phyloP scores from a whole-genome alignment of 2,888 invertebrate genomes.

The Mimumesa dahlbomi region DNA sequence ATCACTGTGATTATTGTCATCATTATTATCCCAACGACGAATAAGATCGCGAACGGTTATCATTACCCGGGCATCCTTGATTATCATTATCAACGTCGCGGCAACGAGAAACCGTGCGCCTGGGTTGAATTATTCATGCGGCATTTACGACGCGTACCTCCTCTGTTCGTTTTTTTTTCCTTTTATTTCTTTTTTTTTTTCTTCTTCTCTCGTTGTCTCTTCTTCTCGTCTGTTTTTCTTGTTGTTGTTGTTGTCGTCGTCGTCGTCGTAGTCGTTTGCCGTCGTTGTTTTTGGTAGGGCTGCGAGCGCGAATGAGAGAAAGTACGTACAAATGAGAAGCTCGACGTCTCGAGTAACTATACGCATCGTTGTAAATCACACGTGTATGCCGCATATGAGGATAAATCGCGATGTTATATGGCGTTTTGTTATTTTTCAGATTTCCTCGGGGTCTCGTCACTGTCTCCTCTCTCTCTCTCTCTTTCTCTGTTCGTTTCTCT shows the following conservation, averaged over 20 bases:
- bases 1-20: constrained; percentile 34
- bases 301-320: constrained; percentile 51
- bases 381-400: constrained; percentile 21
- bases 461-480: background rate
- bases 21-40: constrained; percentile 45
- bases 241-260: no score
- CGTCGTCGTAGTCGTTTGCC: background rate
- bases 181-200: constrained; percentile 3
- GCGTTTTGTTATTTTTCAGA: constrained; percentile 15
- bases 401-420: constrained; percentile 24
- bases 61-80: constrained; percentile 51
- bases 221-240: background rate
- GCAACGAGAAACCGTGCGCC: constrained; percentile 38
- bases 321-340: constrained; percentile 51
- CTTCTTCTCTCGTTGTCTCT: background rate
- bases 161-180: no score
- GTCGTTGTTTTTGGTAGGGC: constrained; percentile 20
- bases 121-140: constrained; percentile 60
- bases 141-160: constrained; percentile 37
- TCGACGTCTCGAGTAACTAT: constrained; percentile 34
- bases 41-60: constrained; percentile 57
- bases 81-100: constrained; percentile 57
- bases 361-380: constrained; percentile 51
- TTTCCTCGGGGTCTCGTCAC: constrained; percentile 3
- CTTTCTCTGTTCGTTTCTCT: constrained; percentile 2